These are phyloP conservation scores for Thermophis baileyi DNA, from an alignment of 2,113 vertebrate genomes.

Conservation along the genomic window DNA sequence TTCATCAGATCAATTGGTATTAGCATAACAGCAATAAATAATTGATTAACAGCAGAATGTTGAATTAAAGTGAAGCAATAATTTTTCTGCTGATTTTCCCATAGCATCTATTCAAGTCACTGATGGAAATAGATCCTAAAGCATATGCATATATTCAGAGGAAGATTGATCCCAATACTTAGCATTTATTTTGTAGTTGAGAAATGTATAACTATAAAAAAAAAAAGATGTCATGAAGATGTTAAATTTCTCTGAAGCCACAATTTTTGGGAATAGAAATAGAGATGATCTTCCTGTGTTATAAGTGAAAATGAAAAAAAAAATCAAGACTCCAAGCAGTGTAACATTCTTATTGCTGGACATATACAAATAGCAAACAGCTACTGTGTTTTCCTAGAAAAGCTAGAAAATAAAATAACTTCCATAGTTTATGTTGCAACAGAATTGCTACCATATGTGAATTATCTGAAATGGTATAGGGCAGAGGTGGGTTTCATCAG, in stretches of 20 bases:
- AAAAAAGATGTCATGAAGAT: neutral
- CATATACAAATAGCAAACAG: neutral
- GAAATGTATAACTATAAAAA: neutral
- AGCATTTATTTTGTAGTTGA: neutral
- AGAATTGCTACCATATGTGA: neutral
- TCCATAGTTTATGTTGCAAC: neutral
- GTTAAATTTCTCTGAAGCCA: neutral
- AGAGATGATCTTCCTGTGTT: neutral
- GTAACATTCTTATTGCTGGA: neutral
- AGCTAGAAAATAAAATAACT: neutral
- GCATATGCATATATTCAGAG: neutral
- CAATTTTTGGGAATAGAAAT: neutral
- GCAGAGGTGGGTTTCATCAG: too few relatives aligned
- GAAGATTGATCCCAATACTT: neutral
- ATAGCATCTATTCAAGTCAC: constrained; percentile 20
- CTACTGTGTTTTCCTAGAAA: neutral
- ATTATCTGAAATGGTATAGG: neutral
- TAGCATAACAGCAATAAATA: constrained; percentile 19
- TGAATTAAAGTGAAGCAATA: neutral
- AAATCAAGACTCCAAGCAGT: neutral
- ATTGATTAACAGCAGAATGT: constrained; percentile 5
- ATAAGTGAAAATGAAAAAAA: neutral
- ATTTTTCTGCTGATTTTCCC: neutral
- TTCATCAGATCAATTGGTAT: neutral
- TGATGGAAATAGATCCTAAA: constrained; percentile 25